These are phyloP conservation scores for Siderastrea radians DNA, from an alignment of 92 coral and sea anemone species.

Conservation along the genomic window DNA sequence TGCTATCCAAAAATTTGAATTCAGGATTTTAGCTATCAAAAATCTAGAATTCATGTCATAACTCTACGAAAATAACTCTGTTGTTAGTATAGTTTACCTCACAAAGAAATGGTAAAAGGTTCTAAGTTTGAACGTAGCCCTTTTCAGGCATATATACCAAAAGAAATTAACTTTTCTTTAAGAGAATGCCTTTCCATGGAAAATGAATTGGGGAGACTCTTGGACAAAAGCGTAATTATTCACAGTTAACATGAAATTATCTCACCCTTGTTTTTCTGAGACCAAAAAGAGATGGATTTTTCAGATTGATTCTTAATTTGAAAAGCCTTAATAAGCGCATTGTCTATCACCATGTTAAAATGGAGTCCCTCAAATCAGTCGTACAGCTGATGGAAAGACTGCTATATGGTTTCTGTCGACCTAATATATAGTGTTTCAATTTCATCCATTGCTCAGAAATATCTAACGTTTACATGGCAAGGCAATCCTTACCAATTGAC, in stretches of 20 bases:
- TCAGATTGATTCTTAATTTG: conserved; percentile 43
- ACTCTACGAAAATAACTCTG: too few species aligned
- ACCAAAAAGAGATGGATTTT: conserved; percentile 52
- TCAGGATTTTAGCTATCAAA: too few species aligned
- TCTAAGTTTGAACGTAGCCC: too few species aligned
- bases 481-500: conserved; percentile 38
- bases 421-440: conserved; percentile 26
- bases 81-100: too few species aligned
- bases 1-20: too few species aligned
- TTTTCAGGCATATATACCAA: not conserved
- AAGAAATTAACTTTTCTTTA: not conserved
- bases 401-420: conserved; percentile 32
- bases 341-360: conserved; percentile 59
- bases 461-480: conserved; percentile 28
- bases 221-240: not conserved
- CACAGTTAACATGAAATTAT: not conserved
- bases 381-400: conserved; percentile 13
- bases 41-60: too few species aligned
- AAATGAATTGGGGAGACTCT: not conserved
- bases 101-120: not conserved
- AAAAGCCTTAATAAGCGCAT: conserved; percentile 47
- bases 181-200: not conserved
- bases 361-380: conserved; percentile 49
- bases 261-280: conserved; percentile 45
- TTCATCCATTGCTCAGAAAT: conserved; percentile 8